Base-by-base conservation (phyloP, 2,797 vertebrate species). In the Acipenser ruthenus region DNA sequence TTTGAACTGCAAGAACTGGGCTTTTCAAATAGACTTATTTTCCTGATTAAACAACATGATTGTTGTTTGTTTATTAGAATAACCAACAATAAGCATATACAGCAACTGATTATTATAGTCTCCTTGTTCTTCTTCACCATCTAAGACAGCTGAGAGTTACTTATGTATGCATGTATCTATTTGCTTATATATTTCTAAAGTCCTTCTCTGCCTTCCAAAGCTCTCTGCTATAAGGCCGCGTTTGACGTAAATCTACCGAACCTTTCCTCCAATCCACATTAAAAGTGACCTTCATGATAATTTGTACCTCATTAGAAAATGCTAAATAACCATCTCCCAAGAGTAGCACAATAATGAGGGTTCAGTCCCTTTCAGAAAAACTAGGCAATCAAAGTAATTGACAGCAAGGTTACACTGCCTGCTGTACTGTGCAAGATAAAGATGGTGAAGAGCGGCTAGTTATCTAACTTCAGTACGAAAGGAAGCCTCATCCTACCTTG, bases 391-490 rank as follows among this genome's bases (percentile, higher is more conserved):
- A 50, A 60, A 58, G 50, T 71, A 69, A 71, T 78, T 71, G 67
- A 70, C 65, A 64, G 47, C 61, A 69, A 52, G 12, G 55, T 13
- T n/a, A 10, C 55, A 58, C 55, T n/a, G 55, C 55, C 10, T 10
- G 55, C 55, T 13, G 7, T 13, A n/a, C 55, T 7, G 55, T n/a
- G 55, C 13, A 13, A 58, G 55, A 58, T 58, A n/a, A 58, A 7
- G 12, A 58, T 58, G 55, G 7, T 58, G 55, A 58, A 9, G 47
- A 48, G 23, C 8, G 18, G 49, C 4, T 60, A 68, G 82, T 75
- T 83, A 97, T 94, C 94, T 96, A 82, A 96, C 93, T 86, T 96
- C 93, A 2, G 91, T 92, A 66, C 83, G 84, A 78, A 94, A 94
- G 11, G 92, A 94, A 4, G 90, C 86, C 1, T 80, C 80, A 10